phyloP scores from a whole-genome alignment of 2,888 invertebrate genomes.

The Stramonita haemastoma region DNA sequence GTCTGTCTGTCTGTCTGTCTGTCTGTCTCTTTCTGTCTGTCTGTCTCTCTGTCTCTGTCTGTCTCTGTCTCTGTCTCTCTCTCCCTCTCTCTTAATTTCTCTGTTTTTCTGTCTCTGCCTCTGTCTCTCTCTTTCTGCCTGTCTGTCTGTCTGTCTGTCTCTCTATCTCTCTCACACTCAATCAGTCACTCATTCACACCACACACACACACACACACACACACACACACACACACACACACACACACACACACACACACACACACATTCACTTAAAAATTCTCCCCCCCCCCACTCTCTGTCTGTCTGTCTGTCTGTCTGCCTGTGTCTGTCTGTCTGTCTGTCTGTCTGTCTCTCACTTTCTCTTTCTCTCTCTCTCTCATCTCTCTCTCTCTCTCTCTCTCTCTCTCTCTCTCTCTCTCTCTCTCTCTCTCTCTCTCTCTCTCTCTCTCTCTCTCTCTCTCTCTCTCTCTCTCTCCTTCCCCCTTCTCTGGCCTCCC shows the following conservation, averaged over 20 bases:
- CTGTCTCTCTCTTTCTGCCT: not conserved
- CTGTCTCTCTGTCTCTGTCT: not conserved
- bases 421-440: not conserved
- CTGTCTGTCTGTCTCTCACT: not conserved
- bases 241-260: constrained; percentile 27
- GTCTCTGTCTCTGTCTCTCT: too few species aligned
- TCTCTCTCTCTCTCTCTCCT: not conserved
- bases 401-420: too few species aligned
- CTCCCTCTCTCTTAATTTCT: not conserved
- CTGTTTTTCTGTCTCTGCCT: not conserved
- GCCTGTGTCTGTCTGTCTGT: not conserved
- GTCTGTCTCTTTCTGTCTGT: not conserved
- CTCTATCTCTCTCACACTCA: not conserved
- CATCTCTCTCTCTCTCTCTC: not conserved
- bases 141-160: too few species aligned
- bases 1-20: not conserved
- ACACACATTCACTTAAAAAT: not conserved
- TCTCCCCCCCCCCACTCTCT: too few species aligned
- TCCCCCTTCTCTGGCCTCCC: too few species aligned
- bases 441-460: not conserved
- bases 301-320: not conserved
- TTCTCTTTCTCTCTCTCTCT: too few species aligned
- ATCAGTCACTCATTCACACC: not conserved
- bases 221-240: constrained; percentile 21
- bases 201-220: constrained; percentile 14